Percentiles rank a stretch among this genome's conserved stretches.
Conservation (phyloP, 2,888 invertebrate species). For the Limnephilus rhombicus region DNA sequence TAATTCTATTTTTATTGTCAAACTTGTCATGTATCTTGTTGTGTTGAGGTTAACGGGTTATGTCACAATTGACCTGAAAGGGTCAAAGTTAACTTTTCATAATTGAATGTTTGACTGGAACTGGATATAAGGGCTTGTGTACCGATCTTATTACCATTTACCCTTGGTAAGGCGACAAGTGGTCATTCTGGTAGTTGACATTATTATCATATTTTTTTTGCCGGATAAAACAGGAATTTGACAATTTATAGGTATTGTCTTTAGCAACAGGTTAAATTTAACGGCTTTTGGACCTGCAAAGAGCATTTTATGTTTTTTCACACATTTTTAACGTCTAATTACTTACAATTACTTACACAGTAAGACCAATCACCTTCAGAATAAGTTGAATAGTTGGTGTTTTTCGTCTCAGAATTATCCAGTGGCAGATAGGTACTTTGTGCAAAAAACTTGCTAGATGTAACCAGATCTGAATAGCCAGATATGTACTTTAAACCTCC, state of each 20-base stretch:
- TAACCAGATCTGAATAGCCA: no score
- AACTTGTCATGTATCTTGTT: constrained; percentile 19
- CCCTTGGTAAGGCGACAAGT: not conserved
- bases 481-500: no score
- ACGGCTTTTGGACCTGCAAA: not conserved
- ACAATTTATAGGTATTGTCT: not conserved
- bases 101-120: not conserved
- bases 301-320: not conserved
- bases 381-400: no score
- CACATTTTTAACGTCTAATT: not conserved
- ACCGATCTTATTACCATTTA: not conserved
- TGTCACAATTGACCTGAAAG: constrained; percentile 2
- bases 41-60: constrained; percentile 26
- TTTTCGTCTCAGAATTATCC: no score
- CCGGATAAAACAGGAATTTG: not conserved
- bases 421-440: no score
- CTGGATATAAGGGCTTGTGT: not conserved
- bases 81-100: constrained; percentile 12
- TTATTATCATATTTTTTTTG: not conserved
- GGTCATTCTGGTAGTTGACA: constrained; percentile 20
- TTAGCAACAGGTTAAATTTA: not conserved
- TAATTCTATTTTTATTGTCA: constrained; percentile 12
- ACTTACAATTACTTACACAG: not conserved
- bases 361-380: no score
- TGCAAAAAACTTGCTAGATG: no score